Base-by-base conservation (phyloP, 2,113 vertebrate genomes). In the Bujurquina vittata region DNA sequence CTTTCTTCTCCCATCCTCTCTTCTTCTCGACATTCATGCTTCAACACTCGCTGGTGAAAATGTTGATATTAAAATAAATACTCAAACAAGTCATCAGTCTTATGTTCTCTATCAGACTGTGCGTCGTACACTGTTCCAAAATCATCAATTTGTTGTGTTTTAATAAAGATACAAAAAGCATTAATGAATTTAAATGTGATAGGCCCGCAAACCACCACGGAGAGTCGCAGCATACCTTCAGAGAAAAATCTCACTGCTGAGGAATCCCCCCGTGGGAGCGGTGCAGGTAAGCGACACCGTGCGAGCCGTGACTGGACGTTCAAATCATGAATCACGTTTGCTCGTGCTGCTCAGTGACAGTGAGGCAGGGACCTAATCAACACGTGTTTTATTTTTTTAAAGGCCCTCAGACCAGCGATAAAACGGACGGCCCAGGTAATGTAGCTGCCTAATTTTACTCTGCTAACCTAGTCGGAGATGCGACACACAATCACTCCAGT, bases 401-500 rank as follows among this genome's bases (percentile, higher is more conserved):
- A 91, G 88, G 56, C 81, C 4, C 60, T 58, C 82, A 58, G 6
- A 52, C 22, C 2, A 76, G 65, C 49, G 17, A 2, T 31, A 52
- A 83, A 3, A 3, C 23, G 4, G 33, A 75, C 23, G 37, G 0
- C 4, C 54, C 85, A 90, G 88, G 89, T 92, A 81, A 81, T 7
- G 20, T 52, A 56, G 52, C 43, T 18, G 26, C 29, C 49, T 43
- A 52, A 10, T 69, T 46, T 69, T 0, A 69, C 43, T 49, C 23
- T 29, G 65, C 17, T 52, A 52, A 52, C 5, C 49, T 9, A 2
- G 49, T 55, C 20, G 4, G 54, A 9, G 20, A 54, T 9, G 20
- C 3, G 17, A n/a, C 20, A n/a, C 52, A 9, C 7, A 20, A 54
- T 9, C 52, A 55, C 52, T 55, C 52, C 52, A 52, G 65, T 3